These are phyloP conservation scores for Saccostrea cuccullata DNA, from an alignment of 1,140 invertebrate genomes.

Conservation along the genomic window DNA sequence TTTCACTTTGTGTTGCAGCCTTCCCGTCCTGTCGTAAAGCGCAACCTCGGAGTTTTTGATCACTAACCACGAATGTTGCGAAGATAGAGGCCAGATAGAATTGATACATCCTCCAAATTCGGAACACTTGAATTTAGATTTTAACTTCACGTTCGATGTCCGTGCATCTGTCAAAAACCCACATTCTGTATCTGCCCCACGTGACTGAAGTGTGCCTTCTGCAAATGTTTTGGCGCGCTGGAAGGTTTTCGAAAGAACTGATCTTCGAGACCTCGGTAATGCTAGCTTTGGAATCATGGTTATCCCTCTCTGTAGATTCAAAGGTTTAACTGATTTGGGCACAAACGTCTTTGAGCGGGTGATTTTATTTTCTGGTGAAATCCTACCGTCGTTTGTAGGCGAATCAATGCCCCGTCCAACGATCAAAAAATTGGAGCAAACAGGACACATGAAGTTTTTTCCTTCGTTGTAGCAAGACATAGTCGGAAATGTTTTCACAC, in stretches of 20 bases:
- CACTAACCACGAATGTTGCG: constrained; percentile 16
- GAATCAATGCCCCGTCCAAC: not conserved
- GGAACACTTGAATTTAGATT: not conserved
- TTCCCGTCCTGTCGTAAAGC: constrained; percentile 6
- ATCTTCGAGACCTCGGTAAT: not conserved
- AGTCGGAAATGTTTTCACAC: not conserved
- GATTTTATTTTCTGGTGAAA: not conserved
- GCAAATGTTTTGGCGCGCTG: constrained; percentile 9
- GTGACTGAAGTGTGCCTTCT: not conserved
- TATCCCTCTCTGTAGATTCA: not conserved
- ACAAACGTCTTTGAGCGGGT: not conserved
- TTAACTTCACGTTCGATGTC: not conserved
- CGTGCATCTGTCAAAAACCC: not conserved
- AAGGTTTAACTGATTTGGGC: not conserved
- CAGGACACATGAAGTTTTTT: not conserved
- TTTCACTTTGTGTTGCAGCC: constrained; percentile 9
- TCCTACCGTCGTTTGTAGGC: not conserved
- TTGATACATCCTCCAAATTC: constrained; percentile 16
- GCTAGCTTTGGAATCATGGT: not conserved
- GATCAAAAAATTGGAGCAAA: constrained; percentile 3
- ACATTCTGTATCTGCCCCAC: not conserved
- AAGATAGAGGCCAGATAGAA: constrained; percentile 18
- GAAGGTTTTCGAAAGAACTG: constrained; percentile 9
- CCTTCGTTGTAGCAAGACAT: constrained; percentile 41
- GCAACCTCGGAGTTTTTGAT: constrained; percentile 28